Evolutionary conservation across 2,888 invertebrate species (phyloP).

Genomic region (Horisme vitalbata): DNA sequence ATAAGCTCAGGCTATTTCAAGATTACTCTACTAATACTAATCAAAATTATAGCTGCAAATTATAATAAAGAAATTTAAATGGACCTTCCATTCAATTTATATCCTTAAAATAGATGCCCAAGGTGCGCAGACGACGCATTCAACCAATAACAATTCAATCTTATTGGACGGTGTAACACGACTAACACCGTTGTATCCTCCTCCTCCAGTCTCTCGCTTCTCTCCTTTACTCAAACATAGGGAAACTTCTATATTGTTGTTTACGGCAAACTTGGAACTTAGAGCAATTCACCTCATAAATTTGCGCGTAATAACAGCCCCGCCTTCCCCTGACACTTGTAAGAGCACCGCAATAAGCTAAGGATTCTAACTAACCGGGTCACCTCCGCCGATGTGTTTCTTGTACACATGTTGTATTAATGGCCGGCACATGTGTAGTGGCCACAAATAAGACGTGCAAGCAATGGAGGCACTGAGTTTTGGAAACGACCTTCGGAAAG

Average conservation of each 20-base stretch:
- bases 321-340: conserved; percentile 77
- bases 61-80: no score
- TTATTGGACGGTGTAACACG: no score
- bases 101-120: no score
- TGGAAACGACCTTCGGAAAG: no score
- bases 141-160: no score
- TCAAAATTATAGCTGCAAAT: no score
- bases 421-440: conserved; percentile 14
- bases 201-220: not conserved
- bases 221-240: conserved; percentile 56
- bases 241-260: conserved; percentile 78
- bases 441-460: conserved; percentile 9
- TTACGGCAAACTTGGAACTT: conserved; percentile 76
- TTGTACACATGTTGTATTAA: conserved; percentile 31
- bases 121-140: no score
- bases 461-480: conserved; percentile 8
- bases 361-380: conserved; percentile 56
- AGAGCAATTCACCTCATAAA: conserved; percentile 76
- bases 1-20: no score
- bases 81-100: no score
- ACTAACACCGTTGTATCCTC: not conserved
- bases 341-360: conserved; percentile 69
- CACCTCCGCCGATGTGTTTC: conserved; percentile 37
- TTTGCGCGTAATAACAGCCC: conserved; percentile 78
- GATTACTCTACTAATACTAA: no score